These are phyloP conservation scores for Gila orcuttii DNA, from an alignment of 2,113 vertebrate genomes.

Conservation along the genomic window DNA sequence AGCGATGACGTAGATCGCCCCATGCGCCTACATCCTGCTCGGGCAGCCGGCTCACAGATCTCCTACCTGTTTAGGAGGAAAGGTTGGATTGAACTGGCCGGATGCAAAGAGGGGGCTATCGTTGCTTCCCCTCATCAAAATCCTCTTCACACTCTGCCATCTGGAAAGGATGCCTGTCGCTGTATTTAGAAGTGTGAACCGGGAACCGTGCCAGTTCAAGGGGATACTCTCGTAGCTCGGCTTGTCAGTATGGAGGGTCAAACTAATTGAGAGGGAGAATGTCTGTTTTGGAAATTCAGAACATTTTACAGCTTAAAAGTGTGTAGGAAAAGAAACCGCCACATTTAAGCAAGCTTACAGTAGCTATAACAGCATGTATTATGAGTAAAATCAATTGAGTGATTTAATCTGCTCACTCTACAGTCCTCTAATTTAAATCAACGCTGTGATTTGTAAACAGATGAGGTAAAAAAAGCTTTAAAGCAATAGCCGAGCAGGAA, in stretches of 20 bases:
- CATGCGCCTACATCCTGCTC: constrained; percentile 47
- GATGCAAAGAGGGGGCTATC: constrained; percentile 71
- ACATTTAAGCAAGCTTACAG: background rate
- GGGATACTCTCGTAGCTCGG: constrained; percentile 68
- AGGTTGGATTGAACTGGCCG: constrained; percentile 63
- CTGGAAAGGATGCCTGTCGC: constrained; percentile 76
- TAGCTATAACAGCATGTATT: background rate
- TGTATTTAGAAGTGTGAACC: constrained; percentile 66
- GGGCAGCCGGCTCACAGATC: constrained; percentile 46
- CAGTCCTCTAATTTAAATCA: background rate
- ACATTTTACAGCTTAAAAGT: background rate
- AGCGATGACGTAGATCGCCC: constrained; percentile 46
- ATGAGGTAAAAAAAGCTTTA: too few relatives aligned
- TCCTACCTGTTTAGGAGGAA: constrained; percentile 50
- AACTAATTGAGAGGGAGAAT: constrained; percentile 3
- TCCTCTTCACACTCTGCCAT: constrained; percentile 68
- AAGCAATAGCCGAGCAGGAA: background rate
- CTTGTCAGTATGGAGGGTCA: constrained; percentile 7
- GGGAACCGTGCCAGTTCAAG: constrained; percentile 64
- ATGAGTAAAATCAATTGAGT: background rate
- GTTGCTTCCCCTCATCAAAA: constrained; percentile 68
- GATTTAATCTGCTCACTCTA: background rate
- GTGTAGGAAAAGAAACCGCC: background rate
- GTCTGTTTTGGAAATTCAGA: background rate
- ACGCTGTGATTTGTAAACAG: background rate